Conservation (phyloP, 2,888 invertebrate genomes). For the Cerastis leucographa region DNA sequence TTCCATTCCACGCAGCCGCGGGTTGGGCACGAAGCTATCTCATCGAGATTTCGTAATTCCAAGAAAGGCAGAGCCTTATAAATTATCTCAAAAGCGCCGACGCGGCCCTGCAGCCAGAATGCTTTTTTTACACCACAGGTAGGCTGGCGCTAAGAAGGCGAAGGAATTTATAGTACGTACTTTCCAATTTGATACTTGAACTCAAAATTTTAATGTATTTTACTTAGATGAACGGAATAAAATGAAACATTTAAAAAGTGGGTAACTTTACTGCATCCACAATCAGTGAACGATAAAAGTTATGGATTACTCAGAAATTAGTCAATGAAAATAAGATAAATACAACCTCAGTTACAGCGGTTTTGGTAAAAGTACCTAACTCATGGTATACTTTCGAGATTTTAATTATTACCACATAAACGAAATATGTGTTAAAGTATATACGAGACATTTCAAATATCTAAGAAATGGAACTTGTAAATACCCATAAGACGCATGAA, state of each 20-base stretch:
- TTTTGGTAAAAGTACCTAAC: neutral
- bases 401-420: neutral
- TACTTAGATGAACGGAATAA: neutral
- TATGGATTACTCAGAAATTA: neutral
- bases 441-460: slow-evolving; percentile 3
- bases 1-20: slow-evolving; percentile 86
- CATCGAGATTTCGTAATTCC: slow-evolving; percentile 90
- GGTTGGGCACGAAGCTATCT: slow-evolving; percentile 83
- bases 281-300: neutral
- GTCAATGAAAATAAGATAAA: neutral
- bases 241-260: neutral
- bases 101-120: slow-evolving; percentile 88
- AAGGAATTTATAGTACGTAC: slow-evolving; percentile 85
- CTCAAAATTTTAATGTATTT: slow-evolving; percentile 19
- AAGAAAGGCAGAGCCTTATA: slow-evolving; percentile 90
- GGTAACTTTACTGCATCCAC: neutral
- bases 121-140: slow-evolving; percentile 89
- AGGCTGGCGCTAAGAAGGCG: slow-evolving; percentile 89
- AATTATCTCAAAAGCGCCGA: slow-evolving; percentile 91
- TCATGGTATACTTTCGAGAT: neutral
- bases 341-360: neutral
- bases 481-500: neutral
- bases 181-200: slow-evolving; percentile 75
- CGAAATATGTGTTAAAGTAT: neutral
- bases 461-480: neutral